Evolutionary conservation across 2,797 vertebrate species (phyloP), one percentile per base, ranked within the genome.

Genomic region (Pelobates cultripes): DNA sequence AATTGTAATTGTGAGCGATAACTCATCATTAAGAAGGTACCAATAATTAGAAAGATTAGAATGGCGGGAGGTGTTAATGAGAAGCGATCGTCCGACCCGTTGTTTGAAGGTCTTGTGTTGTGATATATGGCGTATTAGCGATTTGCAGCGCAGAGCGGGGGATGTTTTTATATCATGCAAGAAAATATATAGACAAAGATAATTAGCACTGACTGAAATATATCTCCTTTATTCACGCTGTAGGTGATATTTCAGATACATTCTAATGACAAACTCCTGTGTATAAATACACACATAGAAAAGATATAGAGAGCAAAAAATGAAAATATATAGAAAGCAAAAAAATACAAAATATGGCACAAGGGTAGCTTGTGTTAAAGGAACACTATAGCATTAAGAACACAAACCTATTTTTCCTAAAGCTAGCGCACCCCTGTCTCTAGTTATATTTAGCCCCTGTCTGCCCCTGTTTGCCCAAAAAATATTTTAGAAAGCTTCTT

Each of bases 1-100:
- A 93, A 92, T 93, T 92, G 89, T 92, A 91, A 93, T 93, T 88
- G 88, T 85, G 84, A 83, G 0, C 0, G 70, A 90, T 93, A 92
- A 92, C 86, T 93, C 91, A 88, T 89, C 90, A 90, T 91, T 88
- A 91, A 90, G 79, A 85, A 28, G 77, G 87, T 87, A 87, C 86
- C 89, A 87, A 89, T 90, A 89, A 90, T 89, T 88, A 55, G 84
- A 53, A 87, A 86, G 76, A 44, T 83, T 71, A 4, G 67, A 87
- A 85, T 72, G 88, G 88, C 86, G 68, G 41, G 55, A 64, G 79
- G 60, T 64, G 79, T 7, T 76, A 71, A 81, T 64, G 73, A 81
- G 79, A 63, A 43, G 2, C 73, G 3, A 51, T 42, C 57, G 44
- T 70, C 67, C 15, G 67, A 70, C 44, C 68, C 73, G 41, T 81